Base-by-base conservation (phyloP, 2,888 invertebrate genomes). In the Tetrapedia diversipes region DNA sequence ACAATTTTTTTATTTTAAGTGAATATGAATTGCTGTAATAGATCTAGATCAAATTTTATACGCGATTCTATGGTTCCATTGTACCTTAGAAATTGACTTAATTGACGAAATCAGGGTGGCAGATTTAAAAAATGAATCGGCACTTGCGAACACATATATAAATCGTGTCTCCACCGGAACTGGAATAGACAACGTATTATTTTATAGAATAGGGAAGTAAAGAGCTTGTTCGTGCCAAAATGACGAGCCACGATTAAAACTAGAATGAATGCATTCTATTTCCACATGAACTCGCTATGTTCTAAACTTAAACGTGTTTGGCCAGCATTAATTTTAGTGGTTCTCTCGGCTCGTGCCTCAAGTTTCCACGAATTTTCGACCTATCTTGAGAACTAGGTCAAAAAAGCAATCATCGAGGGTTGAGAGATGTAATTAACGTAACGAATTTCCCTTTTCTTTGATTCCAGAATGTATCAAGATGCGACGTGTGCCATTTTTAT, bases 401-500 rank as follows among this genome's bases (percentile, higher is more conserved):
- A 74, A 80, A 84, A 81, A 86, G 61, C 73, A 54, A 80, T 37
- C 29, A 65, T 22, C 19, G 19, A n/a, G n/a, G n/a, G n/a, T n/a
- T n/a, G n/a, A n/a, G n/a, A n/a, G n/a, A n/a, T n/a, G n/a, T 29
- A 32, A 49, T 60, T 74, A 75, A 77, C 70, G 72, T 80, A 77
- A 81, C 70, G 11, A 29, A 45, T 54, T 39, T 27, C 54, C 80
- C 72, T 86, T 81, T 88, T 85, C 80, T 59, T 75, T 84, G 63
- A 73, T 91, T 90, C 43, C 87, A 91, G 91, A 91, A 91, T 91
- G 91, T 89, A 89, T 90, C 89, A 92, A 90, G 91, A 91, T 91
- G 91, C 86, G 88, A 82, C 84, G 87, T 79, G 81, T 86, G 84
- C 84, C 86, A 79, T 89, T 84, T 86, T 88, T 88, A 75, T 87